Evolutionary conservation across 2,888 invertebrate genomes (phyloP), one percentile per base, ranked within the genome.

Genomic region (Sinotaia quadrata): DNA sequence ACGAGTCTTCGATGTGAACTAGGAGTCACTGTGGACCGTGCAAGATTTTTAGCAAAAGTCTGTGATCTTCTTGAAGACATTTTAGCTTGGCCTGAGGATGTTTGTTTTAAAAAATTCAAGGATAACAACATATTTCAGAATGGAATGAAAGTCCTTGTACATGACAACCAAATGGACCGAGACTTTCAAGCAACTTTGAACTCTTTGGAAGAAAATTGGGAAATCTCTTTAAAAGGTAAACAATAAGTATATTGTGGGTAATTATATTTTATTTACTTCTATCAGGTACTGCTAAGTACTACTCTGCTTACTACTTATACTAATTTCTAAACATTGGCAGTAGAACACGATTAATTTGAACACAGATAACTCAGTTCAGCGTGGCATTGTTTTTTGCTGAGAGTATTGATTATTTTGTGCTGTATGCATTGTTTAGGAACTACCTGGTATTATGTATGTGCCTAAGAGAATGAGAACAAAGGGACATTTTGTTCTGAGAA

Each of bases 1-100:
- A 80, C 81, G 4, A 81, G 79, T 52, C 62, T 77, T 24, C 37
- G 67, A 12, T 75, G 76, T 72, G 79, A 81, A 57, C 65, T 74
- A 4, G 67, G 62, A 10, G 79, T 78, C 0, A 4, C 29, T 2
- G 65, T 78, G 7, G 62, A 49, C 51, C 58, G 78, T 57, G 81
- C 79, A 56, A 49, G 68, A 44, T 52, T 81, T 31, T 69, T 81
- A 18, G 75, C 78, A 18, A 59, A 71, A 10, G 63, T 80, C 18
- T 79, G 78, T 56, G 58, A 69, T 29, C 37, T 68, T 29, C 65
- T 81, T 27, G 81, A 81, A 41, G 60, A 54, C 8, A 61, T 41
- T 15, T 44, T 81, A 27, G 27, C 57, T 15, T 60, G 51, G 27
- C 37, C 52, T 4, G 59, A 68, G 34, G 59, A 59, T 8, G 65